These are phyloP conservation scores for Rallus crepitans DNA, from an alignment of 2,797 vertebrate genomes.

Conservation along the genomic window DNA sequence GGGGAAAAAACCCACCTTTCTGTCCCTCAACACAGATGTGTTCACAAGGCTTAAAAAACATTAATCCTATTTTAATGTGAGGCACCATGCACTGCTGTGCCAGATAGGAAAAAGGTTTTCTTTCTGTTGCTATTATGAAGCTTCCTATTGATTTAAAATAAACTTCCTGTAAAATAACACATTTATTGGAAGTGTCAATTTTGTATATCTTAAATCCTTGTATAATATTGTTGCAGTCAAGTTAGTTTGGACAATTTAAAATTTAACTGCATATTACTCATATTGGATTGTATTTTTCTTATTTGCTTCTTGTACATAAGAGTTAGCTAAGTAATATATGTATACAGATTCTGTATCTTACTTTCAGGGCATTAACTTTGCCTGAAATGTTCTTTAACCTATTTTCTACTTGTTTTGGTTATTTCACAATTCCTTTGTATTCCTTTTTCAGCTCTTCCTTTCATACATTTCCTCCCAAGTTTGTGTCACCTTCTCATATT, in stretches of 20 bases:
- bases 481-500: background rate
- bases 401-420: background rate
- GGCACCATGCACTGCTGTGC: background rate
- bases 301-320: background rate
- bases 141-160: background rate
- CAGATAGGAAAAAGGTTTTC: background rate
- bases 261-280: background rate
- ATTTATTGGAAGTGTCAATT: background rate
- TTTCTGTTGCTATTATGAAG: background rate
- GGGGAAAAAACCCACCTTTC: rapidly evolving
- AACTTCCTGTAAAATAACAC: background rate
- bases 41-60: background rate
- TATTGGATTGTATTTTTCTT: background rate
- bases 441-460: background rate
- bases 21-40: background rate
- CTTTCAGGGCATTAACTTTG: background rate
- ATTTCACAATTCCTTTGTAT: background rate
- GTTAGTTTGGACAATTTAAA: background rate
- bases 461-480: background rate
- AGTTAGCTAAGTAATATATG: background rate
- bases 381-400: background rate
- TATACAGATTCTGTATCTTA: background rate
- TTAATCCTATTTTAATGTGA: background rate
- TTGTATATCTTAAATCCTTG: background rate
- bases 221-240: background rate